Base-by-base conservation (phyloP, 2,113 vertebrate genomes). In the Chamaetylas fuelleborni region DNA sequence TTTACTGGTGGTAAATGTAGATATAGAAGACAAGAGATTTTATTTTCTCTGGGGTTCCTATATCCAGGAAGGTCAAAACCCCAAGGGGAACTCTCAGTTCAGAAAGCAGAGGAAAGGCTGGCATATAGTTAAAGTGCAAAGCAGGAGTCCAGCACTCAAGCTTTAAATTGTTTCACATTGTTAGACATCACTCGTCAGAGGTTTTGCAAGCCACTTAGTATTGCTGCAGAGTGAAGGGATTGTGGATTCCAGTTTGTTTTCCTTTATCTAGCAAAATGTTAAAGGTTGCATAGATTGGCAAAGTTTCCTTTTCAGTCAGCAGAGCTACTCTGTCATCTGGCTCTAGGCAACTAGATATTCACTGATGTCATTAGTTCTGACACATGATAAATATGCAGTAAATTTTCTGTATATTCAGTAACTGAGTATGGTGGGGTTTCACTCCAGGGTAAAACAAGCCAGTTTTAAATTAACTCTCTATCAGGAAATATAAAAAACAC, bases 381-480 rank as follows among this genome's bases (percentile, higher is more conserved):
- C 51, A 74, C 45, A 60, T 54, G 69, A 67, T 81, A 94, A 89
- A 94, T 76, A 71, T 16, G 38, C 38, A 57, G 60, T 73, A 88
- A 50, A 34, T 89, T 89, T 95, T 91, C 51, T 84, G 34, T 91
- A 31, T 92, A 36, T 91, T 84, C 43, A 60, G 81, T 91, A 84
- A 79, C 48, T 25, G 40, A 78, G 31, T 79, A 79, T 89, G 47
- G 65, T 84, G 58, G 14, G 7, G 14, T 62, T 92, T 89, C 61
- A 43, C 43, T 89, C 38, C 51, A 47, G 40, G 43, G 47, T 74
- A 56, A 33, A 91, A 66, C 57, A 40, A 78, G 26, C 65, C 8
- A 42, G 72, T n/a, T 81, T 62, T 58, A 57, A 86, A 88, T 82
- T 50, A 78, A 47, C 23, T 84, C 5, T 79, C 20, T 73, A 18